These are phyloP conservation scores for Cotesia typhae DNA, from an alignment of 1,140 invertebrate species.

Conservation along the genomic window DNA sequence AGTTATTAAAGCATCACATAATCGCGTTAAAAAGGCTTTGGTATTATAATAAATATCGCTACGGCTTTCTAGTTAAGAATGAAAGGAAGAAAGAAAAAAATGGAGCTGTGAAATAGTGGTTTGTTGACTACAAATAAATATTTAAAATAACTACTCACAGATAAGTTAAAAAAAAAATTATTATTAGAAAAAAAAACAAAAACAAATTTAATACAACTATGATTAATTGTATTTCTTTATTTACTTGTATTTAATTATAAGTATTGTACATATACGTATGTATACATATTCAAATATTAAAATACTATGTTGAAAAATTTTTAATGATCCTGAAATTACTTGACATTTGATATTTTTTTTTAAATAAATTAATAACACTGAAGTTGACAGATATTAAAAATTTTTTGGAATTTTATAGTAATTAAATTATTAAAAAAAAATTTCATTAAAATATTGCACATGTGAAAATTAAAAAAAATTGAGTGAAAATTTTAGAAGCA, in stretches of 20 bases:
- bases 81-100: constrained; percentile 51
- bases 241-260: constrained; percentile 16
- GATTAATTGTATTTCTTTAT: constrained; percentile 22
- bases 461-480: too few species aligned
- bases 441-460: too few species aligned
- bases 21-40: constrained; percentile 39
- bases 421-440: too few species aligned
- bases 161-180: background rate
- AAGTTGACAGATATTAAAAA: too few species aligned
- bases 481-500: too few species aligned
- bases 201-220: constrained; percentile 60
- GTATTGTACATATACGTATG: constrained; percentile 12
- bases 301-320: too few species aligned
- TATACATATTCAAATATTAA: constrained; percentile 19
- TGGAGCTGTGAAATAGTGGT: constrained; percentile 64
- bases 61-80: constrained; percentile 1
- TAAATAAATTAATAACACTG: too few species aligned
- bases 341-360: too few species aligned
- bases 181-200: constrained; percentile 53
- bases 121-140: constrained; percentile 51
- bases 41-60: constrained; percentile 35
- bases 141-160: constrained; percentile 15
- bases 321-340: too few species aligned
- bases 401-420: too few species aligned
- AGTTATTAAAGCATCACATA: constrained; percentile 36